phyloP scores from a whole-genome alignment of 37 sponge, comb jelly and placozoan species.

The Diacarnus erythraeanus region DNA sequence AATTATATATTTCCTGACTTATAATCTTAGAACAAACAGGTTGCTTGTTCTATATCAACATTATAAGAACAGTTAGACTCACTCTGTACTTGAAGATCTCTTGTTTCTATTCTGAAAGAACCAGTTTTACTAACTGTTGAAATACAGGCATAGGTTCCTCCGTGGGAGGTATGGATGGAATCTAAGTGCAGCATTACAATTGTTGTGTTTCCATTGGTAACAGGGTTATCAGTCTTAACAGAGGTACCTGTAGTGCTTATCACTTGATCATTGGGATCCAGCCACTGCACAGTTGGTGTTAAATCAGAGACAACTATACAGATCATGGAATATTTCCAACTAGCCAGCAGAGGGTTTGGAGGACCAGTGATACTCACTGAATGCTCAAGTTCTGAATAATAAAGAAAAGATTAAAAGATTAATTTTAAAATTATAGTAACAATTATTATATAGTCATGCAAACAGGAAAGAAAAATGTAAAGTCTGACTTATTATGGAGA shows the following conservation, averaged over 20 bases:
- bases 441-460: too few relatives aligned
- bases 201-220: neutral
- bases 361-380: too few relatives aligned
- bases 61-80: too few relatives aligned
- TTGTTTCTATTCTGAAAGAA: neutral
- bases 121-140: neutral
- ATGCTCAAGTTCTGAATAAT: too few relatives aligned
- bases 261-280: neutral
- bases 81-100: neutral
- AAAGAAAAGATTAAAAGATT: too few relatives aligned
- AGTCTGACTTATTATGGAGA: too few relatives aligned
- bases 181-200: neutral
- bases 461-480: too few relatives aligned
- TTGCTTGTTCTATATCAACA: too few relatives aligned
- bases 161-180: neutral
- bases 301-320: neutral
- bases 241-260: neutral
- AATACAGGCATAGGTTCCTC: neutral
- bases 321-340: neutral
- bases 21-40: neutral
- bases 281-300: neutral
- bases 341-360: too few relatives aligned
- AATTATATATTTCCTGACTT: too few relatives aligned
- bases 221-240: neutral
- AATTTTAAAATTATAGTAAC: too few relatives aligned